Evolutionary conservation across 2,113 vertebrate genomes (phyloP), one percentile per base, ranked within the genome.

Genomic region (Colossoma macropomum): DNA sequence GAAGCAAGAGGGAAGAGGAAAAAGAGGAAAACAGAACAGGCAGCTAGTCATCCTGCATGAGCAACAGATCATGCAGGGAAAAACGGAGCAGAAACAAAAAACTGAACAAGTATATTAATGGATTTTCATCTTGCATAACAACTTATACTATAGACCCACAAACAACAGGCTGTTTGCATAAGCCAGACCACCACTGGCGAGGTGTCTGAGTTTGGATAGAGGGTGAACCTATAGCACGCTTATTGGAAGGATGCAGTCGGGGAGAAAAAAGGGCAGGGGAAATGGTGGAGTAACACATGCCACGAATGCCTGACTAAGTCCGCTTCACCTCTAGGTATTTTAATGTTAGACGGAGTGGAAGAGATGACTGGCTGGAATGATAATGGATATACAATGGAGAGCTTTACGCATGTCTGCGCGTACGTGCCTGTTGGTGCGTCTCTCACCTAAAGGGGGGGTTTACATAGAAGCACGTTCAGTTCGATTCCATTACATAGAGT

Each of bases 401-500:
- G 28, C 41, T 21, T 52, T 54, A 30, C 38, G 38, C 65, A 48
- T 19, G 4, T 48, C 17, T 28, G 30, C 45, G 52, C 23, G 45
- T 66, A 66, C 79, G 75, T 68, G 84, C 50, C 28, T 65, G 19
- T 28, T 59, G 62, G 38, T 45, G 50, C n/a, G 77, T 80, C 27
- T 75, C 83, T 21, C n/a, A 9, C 62, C 30, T 23, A 2, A 52
- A 73, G 48, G 54, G 41, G 59, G 50, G 41, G 11, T 75, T 84
- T 50, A 80, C 9, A 54, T 56, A 30, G 62, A 80, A 60, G 71
- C 70, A n/a, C 66, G 27, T 38, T 15, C 11, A 21, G 19, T 38
- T 23, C 1, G 15, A 21, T 21, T 13, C 19, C 32, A 62, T 12
- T 10, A n/a, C 21, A 52, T 52, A n/a, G n/a, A n/a, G n/a, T n/a